Conservation (phyloP, 2,888 invertebrate genomes). For the Tetranychus piercei region DNA sequence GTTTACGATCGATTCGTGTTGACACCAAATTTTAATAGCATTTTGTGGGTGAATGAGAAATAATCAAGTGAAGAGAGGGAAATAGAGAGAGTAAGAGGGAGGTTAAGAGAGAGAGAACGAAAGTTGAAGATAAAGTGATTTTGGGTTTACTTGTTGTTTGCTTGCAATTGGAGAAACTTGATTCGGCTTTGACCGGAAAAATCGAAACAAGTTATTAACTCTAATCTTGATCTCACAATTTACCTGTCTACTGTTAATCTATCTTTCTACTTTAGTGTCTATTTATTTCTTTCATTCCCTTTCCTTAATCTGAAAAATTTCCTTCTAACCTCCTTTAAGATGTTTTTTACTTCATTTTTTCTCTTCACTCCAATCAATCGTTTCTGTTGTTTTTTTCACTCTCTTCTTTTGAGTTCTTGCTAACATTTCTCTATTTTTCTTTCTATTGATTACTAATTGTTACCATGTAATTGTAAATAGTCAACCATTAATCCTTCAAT, state of each 20-base stretch:
- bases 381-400: background rate
- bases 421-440: no score
- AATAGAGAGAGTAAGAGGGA: background rate
- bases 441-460: no score
- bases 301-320: background rate
- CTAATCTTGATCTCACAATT: background rate
- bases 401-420: background rate
- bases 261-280: background rate
- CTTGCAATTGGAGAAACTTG: background rate
- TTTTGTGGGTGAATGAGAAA: background rate
- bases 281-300: background rate
- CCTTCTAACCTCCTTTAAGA: background rate
- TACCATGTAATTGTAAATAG: no score
- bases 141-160: background rate
- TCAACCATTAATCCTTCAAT: no score
- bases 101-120: no score
- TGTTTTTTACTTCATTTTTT: background rate
- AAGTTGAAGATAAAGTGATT: no score
- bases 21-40: no score
- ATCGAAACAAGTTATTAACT: background rate
- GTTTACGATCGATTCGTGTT: no score
- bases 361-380: background rate
- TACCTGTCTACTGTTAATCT: background rate
- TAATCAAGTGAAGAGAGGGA: background rate
- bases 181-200: background rate